Evolutionary conservation across 2,888 invertebrate genomes (phyloP).

Genomic region (Eremobia ochroleuca): DNA sequence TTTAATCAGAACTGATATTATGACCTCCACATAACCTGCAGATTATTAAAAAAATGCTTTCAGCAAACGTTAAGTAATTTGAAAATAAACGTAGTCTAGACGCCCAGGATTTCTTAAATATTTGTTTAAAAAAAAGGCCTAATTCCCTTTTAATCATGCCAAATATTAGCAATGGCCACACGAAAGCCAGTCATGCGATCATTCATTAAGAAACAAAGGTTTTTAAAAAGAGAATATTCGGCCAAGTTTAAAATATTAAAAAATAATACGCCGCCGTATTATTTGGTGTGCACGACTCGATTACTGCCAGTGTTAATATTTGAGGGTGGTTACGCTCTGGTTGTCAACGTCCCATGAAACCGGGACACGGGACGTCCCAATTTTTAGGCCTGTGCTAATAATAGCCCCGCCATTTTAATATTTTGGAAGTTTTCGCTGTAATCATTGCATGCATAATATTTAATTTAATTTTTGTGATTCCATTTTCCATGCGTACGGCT

Average conservation of each 20-base stretch:
- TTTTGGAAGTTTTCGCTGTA: conserved; percentile 29
- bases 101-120: neutral
- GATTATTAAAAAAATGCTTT: neutral
- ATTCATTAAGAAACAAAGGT: conserved; percentile 28
- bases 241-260: conserved; percentile 8
- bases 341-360: conserved; percentile 46
- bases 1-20: conserved; percentile 1
- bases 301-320: conserved; percentile 59
- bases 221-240: conserved; percentile 36
- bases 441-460: conserved; percentile 12
- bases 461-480: neutral
- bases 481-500: neutral
- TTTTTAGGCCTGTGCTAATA: conserved; percentile 42
- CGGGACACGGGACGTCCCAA: conserved; percentile 48
- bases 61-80: conserved; percentile 3
- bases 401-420: conserved; percentile 32
- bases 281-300: conserved; percentile 43
- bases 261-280: conserved; percentile 22
- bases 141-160: conserved; percentile 35
- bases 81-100: conserved; percentile 13
- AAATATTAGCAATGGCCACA: conserved; percentile 31
- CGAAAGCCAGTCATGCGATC: conserved; percentile 43
- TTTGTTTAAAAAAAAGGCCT: conserved; percentile 19
- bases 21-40: neutral
- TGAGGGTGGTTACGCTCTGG: conserved; percentile 35